Percentiles rank a stretch among this genome's conserved stretches.
These are phyloP conservation scores for Lateolabrax maculatus DNA, from an alignment of 2,797 vertebrate genomes.

Conservation along the genomic window DNA sequence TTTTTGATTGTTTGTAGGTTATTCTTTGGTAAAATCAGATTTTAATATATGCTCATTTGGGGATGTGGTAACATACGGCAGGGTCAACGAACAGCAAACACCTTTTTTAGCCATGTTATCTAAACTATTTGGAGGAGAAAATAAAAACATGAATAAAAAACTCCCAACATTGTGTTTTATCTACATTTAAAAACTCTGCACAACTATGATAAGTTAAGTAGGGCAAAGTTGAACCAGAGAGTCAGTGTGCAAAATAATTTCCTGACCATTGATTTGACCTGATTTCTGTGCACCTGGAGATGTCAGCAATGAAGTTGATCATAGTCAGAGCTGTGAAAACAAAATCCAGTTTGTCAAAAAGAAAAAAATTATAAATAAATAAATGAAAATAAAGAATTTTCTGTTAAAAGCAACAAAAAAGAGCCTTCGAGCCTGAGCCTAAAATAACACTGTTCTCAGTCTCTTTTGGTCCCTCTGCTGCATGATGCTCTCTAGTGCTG, in stretches of 20 bases:
- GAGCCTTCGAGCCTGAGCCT: slow-evolving; percentile 39
- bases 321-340: background rate
- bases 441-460: slow-evolving; percentile 54
- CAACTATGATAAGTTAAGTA: background rate
- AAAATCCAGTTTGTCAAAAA: background rate
- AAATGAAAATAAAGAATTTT: no score
- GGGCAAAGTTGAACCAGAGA: background rate
- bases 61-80: background rate
- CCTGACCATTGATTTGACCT: background rate
- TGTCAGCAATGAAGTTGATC: background rate
- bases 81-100: background rate
- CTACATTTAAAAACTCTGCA: background rate
- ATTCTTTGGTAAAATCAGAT: background rate
- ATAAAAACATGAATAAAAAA: background rate
- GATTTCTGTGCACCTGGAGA: background rate
- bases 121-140: background rate
- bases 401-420: slow-evolving; percentile 4
- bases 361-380: no score
- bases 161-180: background rate
- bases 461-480: slow-evolving; percentile 51
- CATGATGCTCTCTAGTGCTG: slow-evolving; percentile 54
- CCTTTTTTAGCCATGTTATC: background rate
- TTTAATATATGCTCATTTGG: background rate
- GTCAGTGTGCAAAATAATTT: background rate
- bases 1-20: background rate